Conservation (phyloP, 2,113 vertebrate species). For the Reinhardtius hippoglossoides region DNA sequence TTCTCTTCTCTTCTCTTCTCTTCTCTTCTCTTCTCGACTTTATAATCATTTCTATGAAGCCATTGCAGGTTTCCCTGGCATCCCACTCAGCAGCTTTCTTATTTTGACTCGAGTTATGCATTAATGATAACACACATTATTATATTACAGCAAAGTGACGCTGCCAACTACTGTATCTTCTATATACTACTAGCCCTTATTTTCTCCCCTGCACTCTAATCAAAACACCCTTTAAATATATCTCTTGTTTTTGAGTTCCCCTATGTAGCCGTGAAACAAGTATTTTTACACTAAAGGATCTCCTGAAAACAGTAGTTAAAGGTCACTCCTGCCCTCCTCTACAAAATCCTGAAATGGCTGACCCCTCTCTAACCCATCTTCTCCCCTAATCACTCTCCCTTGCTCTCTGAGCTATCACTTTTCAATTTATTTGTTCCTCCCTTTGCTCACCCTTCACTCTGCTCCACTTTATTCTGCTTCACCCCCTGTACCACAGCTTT, state of each 20-base stretch:
- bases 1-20: background rate
- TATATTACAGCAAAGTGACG: background rate
- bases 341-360: slow-evolving; percentile 25
- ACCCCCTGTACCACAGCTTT: background rate
- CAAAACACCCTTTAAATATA: too few relatives aligned
- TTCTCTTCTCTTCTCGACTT: background rate
- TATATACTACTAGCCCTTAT: background rate
- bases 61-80: slow-evolving; percentile 15
- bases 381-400: background rate
- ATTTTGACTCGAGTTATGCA: too few relatives aligned
- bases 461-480: background rate
- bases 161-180: background rate
- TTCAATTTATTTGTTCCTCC: background rate
- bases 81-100: slow-evolving; percentile 31
- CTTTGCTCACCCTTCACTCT: background rate
- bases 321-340: too few relatives aligned
- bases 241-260: too few relatives aligned
- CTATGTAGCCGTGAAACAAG: too few relatives aligned
- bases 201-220: too few relatives aligned
- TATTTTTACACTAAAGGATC: too few relatives aligned
- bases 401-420: slow-evolving; percentile 9
- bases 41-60: background rate
- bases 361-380: background rate
- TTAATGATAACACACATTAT: too few relatives aligned
- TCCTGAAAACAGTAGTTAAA: too few relatives aligned